Percentiles rank a stretch among this genome's conserved stretches.
Conservation (phyloP, 1,140 invertebrate genomes). For the Archegozetes longisetosus region DNA sequence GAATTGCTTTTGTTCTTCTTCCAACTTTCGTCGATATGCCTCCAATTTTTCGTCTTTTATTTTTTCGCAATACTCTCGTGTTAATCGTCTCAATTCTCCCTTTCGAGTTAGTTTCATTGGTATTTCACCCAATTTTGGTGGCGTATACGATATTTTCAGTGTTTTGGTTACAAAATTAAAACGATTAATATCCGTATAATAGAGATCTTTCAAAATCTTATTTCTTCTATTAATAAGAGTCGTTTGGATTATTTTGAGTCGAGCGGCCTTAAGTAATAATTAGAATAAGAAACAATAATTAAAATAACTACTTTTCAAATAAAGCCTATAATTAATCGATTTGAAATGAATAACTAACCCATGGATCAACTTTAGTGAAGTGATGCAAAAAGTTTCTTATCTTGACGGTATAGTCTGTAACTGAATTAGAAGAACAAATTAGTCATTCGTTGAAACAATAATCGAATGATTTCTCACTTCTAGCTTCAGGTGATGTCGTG, state of each 20-base stretch:
- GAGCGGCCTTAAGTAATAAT: background rate
- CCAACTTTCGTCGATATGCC: constrained; percentile 16
- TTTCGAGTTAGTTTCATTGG: constrained; percentile 13
- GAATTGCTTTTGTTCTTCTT: constrained; percentile 10
- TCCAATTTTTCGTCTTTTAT: constrained; percentile 9
- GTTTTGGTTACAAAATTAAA: constrained; percentile 14
- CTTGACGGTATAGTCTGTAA: constrained; percentile 16
- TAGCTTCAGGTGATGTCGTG: constrained; percentile 17
- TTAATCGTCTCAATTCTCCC: constrained; percentile 16
- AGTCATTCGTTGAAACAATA: background rate
- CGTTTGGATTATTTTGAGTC: background rate
- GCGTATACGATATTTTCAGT: constrained; percentile 8
- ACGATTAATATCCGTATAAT: constrained; percentile 12
- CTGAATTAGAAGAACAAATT: constrained; percentile 5
- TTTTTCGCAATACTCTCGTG: constrained; percentile 17
- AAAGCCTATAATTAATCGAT: background rate
- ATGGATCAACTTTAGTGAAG: background rate
- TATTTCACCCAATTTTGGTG: constrained; percentile 4
- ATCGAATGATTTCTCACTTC: constrained; percentile 6
- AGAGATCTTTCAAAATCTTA: constrained; percentile 6
- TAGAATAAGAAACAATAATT: no score
- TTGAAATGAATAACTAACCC: background rate
- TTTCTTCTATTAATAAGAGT: constrained; percentile 11
- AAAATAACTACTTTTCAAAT: no score
- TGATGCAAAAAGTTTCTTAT: constrained; percentile 14